A percentile compares a stretch with the other conserved stretches of the same genome.
Evolutionary conservation across 2,797 vertebrate species (phyloP).

Genomic region (Microchirus variegatus): DNA sequence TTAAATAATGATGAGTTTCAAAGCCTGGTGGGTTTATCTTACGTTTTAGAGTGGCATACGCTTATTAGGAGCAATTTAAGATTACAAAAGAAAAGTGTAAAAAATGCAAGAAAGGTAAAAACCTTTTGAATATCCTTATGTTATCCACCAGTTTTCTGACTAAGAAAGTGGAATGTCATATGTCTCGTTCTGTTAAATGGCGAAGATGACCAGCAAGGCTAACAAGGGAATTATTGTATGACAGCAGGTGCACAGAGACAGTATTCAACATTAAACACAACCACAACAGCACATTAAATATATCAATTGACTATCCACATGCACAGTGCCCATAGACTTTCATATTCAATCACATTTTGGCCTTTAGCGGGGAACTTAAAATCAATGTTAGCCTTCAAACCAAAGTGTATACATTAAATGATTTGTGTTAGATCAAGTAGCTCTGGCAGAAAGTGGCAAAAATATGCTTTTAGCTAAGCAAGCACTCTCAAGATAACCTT

Average conservation of each 20-base stretch:
- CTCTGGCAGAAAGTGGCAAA: constrained; percentile 55
- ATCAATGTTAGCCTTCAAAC: constrained; percentile 79
- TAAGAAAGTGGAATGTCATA: constrained; percentile 60
- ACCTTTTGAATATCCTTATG: constrained; percentile 17
- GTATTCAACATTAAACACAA: constrained; percentile 64
- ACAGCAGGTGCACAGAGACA: constrained; percentile 60
- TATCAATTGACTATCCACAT: constrained; percentile 46
- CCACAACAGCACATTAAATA: constrained; percentile 40
- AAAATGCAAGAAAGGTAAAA: no score
- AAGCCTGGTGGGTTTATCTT: no score
- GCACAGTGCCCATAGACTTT: constrained; percentile 64
- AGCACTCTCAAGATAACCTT: constrained; percentile 55
- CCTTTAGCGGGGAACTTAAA: constrained; percentile 73
- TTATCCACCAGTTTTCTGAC: constrained; percentile 26
- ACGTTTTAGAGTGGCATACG: no score
- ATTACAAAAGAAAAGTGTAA: no score
- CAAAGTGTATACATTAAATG: constrained; percentile 78
- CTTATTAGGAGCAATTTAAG: no score
- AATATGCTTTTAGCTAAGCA: constrained; percentile 63
- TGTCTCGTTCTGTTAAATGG: constrained; percentile 70
- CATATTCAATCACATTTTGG: constrained; percentile 77
- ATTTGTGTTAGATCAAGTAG: constrained; percentile 74
- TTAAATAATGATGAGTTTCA: no score
- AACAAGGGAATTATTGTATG: constrained; percentile 65
- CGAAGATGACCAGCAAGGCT: constrained; percentile 64